A percentile compares a stretch with the other conserved stretches of the same genome.
These are phyloP conservation scores for Oryzias dopingdopingensis DNA, from an alignment of 2,797 vertebrate genomes.

Conservation along the genomic window DNA sequence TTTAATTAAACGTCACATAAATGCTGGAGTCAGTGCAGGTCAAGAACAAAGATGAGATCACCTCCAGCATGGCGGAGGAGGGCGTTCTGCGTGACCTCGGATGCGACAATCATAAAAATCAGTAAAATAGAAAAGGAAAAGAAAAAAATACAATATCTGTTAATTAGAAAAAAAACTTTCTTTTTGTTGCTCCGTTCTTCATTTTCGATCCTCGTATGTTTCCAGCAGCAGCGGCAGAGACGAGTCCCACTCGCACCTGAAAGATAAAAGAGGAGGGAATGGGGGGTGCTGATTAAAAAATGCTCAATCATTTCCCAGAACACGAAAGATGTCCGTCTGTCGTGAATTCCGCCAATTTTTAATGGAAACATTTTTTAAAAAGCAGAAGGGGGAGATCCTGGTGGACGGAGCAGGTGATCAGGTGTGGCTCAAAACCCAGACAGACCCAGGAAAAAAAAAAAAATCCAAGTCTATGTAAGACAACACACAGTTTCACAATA, in stretches of 20 bases:
- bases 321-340: slow-evolving; percentile 39
- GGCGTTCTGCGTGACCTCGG: slow-evolving; percentile 52
- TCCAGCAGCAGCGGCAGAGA: slow-evolving; percentile 57
- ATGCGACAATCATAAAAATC: slow-evolving; percentile 60
- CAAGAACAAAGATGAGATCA: slow-evolving; percentile 12
- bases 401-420: slow-evolving; percentile 3
- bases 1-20: slow-evolving; percentile 5
- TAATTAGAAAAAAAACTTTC: slow-evolving; percentile 24
- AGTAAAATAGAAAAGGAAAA: slow-evolving; percentile 27
- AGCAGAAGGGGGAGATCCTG: background rate
- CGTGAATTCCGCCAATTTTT: slow-evolving; percentile 35
- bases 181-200: slow-evolving; percentile 38
- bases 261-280: slow-evolving; percentile 1
- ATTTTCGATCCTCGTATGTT: slow-evolving; percentile 42
- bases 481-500: no score
- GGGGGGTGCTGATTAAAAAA: slow-evolving; percentile 10
- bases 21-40: slow-evolving; percentile 8
- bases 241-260: slow-evolving; percentile 57
- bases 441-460: no score
- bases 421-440: slow-evolving; percentile 6
- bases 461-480: no score
- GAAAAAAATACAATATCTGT: slow-evolving; percentile 33
- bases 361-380: background rate
- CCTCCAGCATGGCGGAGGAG: slow-evolving; percentile 26
- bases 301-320: slow-evolving; percentile 18